Percentiles rank a stretch among this genome's conserved stretches.
Conservation (phyloP, 2,113 vertebrate species). For the Erpornis zantholeuca region DNA sequence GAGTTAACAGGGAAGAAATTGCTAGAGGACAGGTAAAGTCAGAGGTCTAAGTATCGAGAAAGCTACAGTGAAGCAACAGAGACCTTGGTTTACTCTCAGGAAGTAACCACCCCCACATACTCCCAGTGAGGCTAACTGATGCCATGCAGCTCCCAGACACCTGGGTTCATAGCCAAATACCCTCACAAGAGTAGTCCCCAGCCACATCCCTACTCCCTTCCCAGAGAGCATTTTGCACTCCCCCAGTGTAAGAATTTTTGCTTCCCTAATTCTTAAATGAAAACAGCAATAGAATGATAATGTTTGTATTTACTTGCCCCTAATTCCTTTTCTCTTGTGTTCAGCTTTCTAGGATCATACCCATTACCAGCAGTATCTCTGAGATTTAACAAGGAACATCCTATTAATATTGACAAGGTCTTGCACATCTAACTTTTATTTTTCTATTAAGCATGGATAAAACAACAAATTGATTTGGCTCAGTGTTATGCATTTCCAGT, state of each 20-base stretch:
- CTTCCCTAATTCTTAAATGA: background rate
- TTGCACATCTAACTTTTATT: background rate
- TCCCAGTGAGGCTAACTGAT: background rate
- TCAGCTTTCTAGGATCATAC: background rate
- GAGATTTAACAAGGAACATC: background rate
- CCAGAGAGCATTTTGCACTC: background rate
- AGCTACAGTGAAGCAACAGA: background rate
- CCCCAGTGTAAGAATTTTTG: background rate
- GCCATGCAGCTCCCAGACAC: background rate
- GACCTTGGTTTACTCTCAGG: background rate
- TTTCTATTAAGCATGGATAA: background rate
- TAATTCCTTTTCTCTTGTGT: background rate
- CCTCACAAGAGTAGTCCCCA: background rate
- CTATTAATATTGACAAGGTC: background rate
- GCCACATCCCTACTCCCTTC: background rate
- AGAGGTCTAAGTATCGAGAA: background rate
- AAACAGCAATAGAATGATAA: background rate
- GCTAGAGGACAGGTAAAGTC: background rate
- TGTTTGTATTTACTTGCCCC: background rate
- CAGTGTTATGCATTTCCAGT: background rate
- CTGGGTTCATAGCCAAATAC: background rate
- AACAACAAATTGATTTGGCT: background rate
- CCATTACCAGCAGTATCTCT: background rate
- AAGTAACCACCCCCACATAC: accelerated
- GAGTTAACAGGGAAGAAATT: background rate